Base-by-base conservation (phyloP, 1,140 invertebrate species). In the Scaptomyza graminum region DNA sequence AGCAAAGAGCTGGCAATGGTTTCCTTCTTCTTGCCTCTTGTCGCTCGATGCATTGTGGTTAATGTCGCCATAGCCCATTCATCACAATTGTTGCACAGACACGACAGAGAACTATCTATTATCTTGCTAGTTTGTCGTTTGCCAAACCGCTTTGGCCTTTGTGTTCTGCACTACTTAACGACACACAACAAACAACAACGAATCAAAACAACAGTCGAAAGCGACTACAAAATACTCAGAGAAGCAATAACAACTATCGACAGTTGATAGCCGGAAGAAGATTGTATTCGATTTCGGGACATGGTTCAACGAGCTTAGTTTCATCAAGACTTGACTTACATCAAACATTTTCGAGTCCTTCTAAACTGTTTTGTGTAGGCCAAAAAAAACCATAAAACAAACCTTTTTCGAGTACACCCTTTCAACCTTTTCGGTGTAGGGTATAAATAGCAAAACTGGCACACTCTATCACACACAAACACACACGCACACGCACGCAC, bases 81-180 rank as follows among this genome's bases (percentile, higher is more conserved):
- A 83, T 79, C 79, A 84, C 51, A 79, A 82, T 60, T 41, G 66
- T 22, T 50, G 63, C 62, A 59, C 34, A 55, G 31, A 34, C 9
- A 39, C 69, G 56, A 61, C 56, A 69, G 46, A 50, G 51, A 54
- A 56, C 54, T 70, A 54, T 59, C 72, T 51, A 59, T 74, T 74
- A 51, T 68, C 49, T 46, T 44, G 31, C 31, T 57, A 55, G 68
- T 54, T 50, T 64, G 51, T 47, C 28, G 57, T 60, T 64, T 68
- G 67, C 61, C 73, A 73, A 88, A 76, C 67, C 59, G 67, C 65
- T 74, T 70, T 87, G 79, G 85, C 77, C 77, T 89, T 72, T 80
- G 80, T 51, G 74, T 65, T 71, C 68, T 78, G 59, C 68, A 52
- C 68, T 73, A 79, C 73, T 69, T 77, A 70, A 46, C 57, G 52